phyloP scores from a whole-genome alignment of 1,140 invertebrate genomes.

The Ectropis grisescens region DNA sequence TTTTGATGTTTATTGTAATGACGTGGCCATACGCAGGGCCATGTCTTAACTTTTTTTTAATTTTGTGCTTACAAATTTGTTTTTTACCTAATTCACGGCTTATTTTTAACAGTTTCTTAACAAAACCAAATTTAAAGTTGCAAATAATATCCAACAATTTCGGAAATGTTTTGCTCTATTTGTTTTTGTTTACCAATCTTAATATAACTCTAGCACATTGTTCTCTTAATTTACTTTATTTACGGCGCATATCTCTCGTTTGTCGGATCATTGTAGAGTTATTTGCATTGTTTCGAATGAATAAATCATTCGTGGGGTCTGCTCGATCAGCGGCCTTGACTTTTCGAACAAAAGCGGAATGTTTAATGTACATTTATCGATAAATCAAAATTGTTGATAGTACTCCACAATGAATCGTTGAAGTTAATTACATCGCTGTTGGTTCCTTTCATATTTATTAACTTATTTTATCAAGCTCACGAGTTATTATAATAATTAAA shows the following conservation, averaged over 20 bases:
- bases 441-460: conserved; percentile 12
- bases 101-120: no score
- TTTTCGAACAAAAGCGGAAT: conserved; percentile 19
- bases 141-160: no score
- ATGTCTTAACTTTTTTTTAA: no score
- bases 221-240: no score
- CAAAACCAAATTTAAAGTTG: no score
- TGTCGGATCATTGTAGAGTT: conserved; percentile 7
- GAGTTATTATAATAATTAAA: conserved; percentile 21
- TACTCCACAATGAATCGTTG: conserved; percentile 18
- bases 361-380: conserved; percentile 13
- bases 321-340: conserved; percentile 13
- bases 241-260: neutral
- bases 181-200: no score
- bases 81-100: no score
- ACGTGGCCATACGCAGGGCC: no score
- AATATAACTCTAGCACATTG: no score
- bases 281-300: conserved; percentile 11
- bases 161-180: no score
- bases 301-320: conserved; percentile 5
- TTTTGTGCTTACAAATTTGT: no score
- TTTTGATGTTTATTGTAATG: no score
- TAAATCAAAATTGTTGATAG: conserved; percentile 20
- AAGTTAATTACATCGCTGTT: conserved; percentile 17
- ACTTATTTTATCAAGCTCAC: conserved; percentile 13